Conservation (phyloP, 2,888 invertebrate species). For the Leptinotarsa rubiginosa region DNA sequence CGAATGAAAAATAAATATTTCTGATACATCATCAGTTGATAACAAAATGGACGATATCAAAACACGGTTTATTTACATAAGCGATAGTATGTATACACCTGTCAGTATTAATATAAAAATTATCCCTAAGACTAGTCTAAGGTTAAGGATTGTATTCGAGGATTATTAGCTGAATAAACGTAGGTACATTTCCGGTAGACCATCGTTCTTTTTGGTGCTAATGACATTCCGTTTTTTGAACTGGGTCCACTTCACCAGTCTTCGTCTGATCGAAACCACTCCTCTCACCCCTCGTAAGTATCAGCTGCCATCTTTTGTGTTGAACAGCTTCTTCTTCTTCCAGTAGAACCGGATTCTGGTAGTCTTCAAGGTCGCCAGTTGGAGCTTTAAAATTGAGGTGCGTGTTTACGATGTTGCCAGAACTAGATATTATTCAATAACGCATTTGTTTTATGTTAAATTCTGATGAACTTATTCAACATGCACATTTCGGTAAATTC, state of each 20-base stretch:
- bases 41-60: no score
- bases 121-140: no score
- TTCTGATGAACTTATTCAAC: neutral
- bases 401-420: slow-evolving; percentile 50
- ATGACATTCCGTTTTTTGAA: slow-evolving; percentile 45
- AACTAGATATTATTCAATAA: slow-evolving; percentile 5
- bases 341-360: slow-evolving; percentile 64
- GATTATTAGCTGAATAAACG: slow-evolving; percentile 8
- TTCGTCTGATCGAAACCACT: slow-evolving; percentile 33
- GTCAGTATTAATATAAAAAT: no score
- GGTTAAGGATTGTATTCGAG: slow-evolving; percentile 3
- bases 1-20: no score
- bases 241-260: slow-evolving; percentile 36
- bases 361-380: slow-evolving; percentile 60
- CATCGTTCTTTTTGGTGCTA: slow-evolving; percentile 11
- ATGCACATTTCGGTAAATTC: no score
- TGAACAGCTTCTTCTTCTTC: slow-evolving; percentile 55
- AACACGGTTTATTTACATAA: no score
- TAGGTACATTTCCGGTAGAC: slow-evolving; percentile 6
- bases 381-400: slow-evolving; percentile 55
- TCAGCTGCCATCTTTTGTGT: slow-evolving; percentile 43
- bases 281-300: slow-evolving; percentile 38
- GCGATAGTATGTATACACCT: no score
- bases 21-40: no score
- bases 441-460: neutral